Evolutionary conservation across 1,140 invertebrate species (phyloP), one percentile per base, ranked within the genome.

Genomic region (Brachionus rubens): DNA sequence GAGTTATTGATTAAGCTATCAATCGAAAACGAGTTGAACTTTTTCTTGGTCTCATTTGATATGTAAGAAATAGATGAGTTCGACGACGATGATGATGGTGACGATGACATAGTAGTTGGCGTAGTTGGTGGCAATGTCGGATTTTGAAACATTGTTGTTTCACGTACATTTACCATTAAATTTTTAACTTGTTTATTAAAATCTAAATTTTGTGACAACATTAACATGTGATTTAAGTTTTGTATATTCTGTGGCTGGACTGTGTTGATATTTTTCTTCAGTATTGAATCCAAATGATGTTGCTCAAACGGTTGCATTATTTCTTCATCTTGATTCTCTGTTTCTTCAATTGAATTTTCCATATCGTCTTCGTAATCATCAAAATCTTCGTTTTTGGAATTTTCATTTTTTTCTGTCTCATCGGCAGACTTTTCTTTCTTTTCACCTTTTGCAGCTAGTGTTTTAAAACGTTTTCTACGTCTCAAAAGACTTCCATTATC

Each of bases 401-500:
- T 24, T 28, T 50, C 65, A 43, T 70, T 9, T 10, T 67, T 26
- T 19, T 41, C 68, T 30, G 24, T 16, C 10, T 72, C 68, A 21
- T 50, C 30, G 3, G 19, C 21, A 24, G 40, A 19, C 24, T 72
- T 72, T 50, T 19, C 16, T 21, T 72, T 48, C 9, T 19, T 54
- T 26, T 19, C 28, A 50, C 2, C 33, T 36, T 10, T 48, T 9
- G 12, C 24, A 36, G 9, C n/a, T n/a, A 54, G 10, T 54, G 46
- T 50, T 47, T 82, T 82, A 67, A 80, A 82, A n/a, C 82, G 77
- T 76, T 82, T 82, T 43, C 82, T 76, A 6, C 83, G 78, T 12
- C 83, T 80, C 14, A 83, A 78, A 54, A 83, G 83, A 76, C 82
- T 83, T 3, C 82, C 82, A 59, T 83, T 83, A 77, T 84, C 83